Conservation (phyloP, 2,888 invertebrate genomes). For the Parnassius apollo region DNA sequence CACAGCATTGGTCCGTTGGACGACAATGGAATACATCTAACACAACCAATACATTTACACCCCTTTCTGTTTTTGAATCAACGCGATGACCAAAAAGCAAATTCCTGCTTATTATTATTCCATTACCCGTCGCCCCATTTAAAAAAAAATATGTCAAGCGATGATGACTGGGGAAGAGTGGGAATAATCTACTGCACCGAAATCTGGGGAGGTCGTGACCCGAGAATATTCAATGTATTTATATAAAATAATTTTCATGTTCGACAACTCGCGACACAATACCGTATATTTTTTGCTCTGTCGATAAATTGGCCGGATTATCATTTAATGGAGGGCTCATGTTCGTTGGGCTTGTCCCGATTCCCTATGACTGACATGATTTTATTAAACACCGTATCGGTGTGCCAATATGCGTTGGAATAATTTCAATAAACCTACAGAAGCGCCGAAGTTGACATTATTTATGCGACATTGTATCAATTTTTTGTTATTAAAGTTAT, state of each 20-base stretch:
- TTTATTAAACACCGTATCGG: slow-evolving; percentile 75
- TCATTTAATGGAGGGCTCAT: slow-evolving; percentile 81
- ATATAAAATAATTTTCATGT: slow-evolving; percentile 81
- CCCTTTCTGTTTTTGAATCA: slow-evolving; percentile 77
- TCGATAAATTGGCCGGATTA: slow-evolving; percentile 80
- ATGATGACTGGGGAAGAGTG: slow-evolving; percentile 69
- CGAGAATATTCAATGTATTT: slow-evolving; percentile 78
- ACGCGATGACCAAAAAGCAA: slow-evolving; percentile 78
- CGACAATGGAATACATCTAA: slow-evolving; percentile 74
- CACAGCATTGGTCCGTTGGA: slow-evolving; percentile 74
- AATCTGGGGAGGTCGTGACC: slow-evolving; percentile 59
- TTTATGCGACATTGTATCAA: neutral
- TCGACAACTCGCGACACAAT: slow-evolving; percentile 78
- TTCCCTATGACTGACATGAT: slow-evolving; percentile 77
- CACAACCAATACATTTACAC: slow-evolving; percentile 76
- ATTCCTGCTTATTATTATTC: slow-evolving; percentile 82
- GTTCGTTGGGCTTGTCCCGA: slow-evolving; percentile 74
- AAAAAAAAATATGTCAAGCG: slow-evolving; percentile 80
- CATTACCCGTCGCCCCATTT: slow-evolving; percentile 77
- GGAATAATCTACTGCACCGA: slow-evolving; percentile 59
- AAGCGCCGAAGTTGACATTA: neutral
- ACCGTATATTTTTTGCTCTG: slow-evolving; percentile 73
- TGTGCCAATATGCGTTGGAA: slow-evolving; percentile 54
- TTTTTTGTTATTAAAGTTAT: too few relatives aligned
- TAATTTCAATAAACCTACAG: slow-evolving; percentile 41